These are phyloP conservation scores for Lepidonotus clava DNA, from an alignment of 2,888 invertebrate genomes.

Conservation along the genomic window DNA sequence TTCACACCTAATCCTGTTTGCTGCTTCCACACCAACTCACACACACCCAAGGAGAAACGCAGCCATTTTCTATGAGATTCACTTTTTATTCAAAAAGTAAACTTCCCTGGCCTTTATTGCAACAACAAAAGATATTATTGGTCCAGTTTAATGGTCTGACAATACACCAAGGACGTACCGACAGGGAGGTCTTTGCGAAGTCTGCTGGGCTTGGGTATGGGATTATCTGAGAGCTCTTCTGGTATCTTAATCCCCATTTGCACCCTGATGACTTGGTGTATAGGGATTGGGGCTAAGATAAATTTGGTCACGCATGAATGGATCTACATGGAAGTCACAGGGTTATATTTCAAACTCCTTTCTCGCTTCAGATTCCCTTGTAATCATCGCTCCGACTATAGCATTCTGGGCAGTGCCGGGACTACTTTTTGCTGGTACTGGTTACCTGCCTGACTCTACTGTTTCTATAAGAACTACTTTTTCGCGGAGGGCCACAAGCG, in stretches of 20 bases:
- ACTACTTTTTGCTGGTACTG: no score
- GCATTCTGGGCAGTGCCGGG: no score
- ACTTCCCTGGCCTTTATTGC: constrained; percentile 2
- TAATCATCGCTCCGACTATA: no score
- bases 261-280: background rate
- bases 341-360: no score
- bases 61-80: background rate
- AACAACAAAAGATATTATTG: background rate
- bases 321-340: background rate
- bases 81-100: background rate
- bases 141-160: background rate
- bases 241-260: constrained; percentile 19
- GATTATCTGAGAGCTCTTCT: background rate
- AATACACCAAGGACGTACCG: background rate
- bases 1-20: background rate
- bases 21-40: background rate
- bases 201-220: background rate
- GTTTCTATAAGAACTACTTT: no score
- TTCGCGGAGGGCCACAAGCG: no score
- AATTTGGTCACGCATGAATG: background rate
- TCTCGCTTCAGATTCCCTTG: no score
- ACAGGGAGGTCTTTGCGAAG: background rate
- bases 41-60: background rate
- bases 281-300: background rate
- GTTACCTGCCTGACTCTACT: no score